A percentile compares a stretch with the other conserved stretches of the same genome.
These are phyloP conservation scores for Ascidia mentula DNA, from an alignment of 23 tunicate genomes.

Conservation along the genomic window DNA sequence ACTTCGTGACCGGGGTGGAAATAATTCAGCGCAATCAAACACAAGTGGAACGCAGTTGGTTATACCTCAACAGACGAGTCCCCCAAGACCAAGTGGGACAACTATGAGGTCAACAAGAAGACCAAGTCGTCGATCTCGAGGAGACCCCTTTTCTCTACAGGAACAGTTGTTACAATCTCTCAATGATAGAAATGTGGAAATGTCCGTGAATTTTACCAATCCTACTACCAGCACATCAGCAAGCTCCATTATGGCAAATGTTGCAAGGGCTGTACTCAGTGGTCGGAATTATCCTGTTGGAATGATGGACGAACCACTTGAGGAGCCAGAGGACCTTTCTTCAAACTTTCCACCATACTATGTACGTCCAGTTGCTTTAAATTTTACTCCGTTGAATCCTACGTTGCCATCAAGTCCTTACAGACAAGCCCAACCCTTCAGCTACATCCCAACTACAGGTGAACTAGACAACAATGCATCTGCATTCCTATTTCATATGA, in stretches of 20 bases:
- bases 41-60: neutral
- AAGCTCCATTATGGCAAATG: neutral
- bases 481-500: no score
- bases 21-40: neutral
- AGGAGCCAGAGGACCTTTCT: slow-evolving; percentile 1
- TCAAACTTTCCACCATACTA: neutral
- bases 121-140: neutral
- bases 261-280: neutral
- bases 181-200: neutral
- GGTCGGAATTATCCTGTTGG: neutral
- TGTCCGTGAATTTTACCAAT: neutral
- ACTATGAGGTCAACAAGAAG: neutral
- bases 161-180: neutral
- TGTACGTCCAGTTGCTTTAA: neutral
- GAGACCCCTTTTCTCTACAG: neutral
- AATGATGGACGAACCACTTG: slow-evolving; percentile 11
- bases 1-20: slow-evolving; percentile 11
- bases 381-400: neutral
- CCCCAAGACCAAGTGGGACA: neutral
- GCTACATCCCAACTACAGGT: no score
- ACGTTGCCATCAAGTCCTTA: no score
- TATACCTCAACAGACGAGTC: neutral
- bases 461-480: no score
- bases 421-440: no score
- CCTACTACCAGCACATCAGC: neutral